phyloP scores from a whole-genome alignment of 2,888 invertebrate genomes.

The Bunonema sp. region DNA sequence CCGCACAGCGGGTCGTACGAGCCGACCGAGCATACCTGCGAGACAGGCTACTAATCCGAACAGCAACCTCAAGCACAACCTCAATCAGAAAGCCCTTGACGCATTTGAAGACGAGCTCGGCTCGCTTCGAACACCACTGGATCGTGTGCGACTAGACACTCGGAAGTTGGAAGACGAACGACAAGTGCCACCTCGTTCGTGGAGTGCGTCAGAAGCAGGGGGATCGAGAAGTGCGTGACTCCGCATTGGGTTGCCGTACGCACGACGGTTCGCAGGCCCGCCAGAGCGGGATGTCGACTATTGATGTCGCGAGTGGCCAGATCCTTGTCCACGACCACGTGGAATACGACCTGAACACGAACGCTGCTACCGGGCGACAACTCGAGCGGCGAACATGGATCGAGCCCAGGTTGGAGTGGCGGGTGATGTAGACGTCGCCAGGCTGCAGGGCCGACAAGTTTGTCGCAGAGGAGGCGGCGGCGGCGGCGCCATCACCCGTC shows the following conservation, averaged over 20 bases:
- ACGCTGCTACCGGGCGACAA: too few species aligned
- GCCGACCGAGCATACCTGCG: too few species aligned
- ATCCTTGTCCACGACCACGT: conserved; percentile 72
- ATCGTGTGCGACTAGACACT: conserved; percentile 75
- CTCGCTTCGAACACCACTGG: conserved; percentile 83
- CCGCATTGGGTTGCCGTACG: conserved; percentile 87
- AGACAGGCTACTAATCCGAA: too few species aligned
- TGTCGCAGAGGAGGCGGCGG: too few species aligned
- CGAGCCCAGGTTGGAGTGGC: conserved; percentile 33
- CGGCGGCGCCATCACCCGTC: too few species aligned
- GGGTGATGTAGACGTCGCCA: conserved; percentile 48
- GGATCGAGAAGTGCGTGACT: conserved; percentile 77
- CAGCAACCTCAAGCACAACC: too few species aligned
- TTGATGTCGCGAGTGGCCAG: conserved; percentile 63
- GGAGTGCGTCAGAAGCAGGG: conserved; percentile 75
- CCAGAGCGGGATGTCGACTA: conserved; percentile 73
- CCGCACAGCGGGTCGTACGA: too few species aligned
- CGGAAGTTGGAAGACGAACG: too few species aligned
- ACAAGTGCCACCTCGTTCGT: conserved; percentile 92
- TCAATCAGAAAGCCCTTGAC: conserved; percentile 99
- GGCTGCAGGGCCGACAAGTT: too few species aligned
- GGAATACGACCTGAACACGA: conserved; percentile 87
- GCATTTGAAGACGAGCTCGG: conserved; percentile 92
- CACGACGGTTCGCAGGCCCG: conserved; percentile 80
- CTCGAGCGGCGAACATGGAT: conserved; percentile 31